These are phyloP conservation scores for Atethmia centrago DNA, from an alignment of 2,888 invertebrate genomes.

Conservation along the genomic window DNA sequence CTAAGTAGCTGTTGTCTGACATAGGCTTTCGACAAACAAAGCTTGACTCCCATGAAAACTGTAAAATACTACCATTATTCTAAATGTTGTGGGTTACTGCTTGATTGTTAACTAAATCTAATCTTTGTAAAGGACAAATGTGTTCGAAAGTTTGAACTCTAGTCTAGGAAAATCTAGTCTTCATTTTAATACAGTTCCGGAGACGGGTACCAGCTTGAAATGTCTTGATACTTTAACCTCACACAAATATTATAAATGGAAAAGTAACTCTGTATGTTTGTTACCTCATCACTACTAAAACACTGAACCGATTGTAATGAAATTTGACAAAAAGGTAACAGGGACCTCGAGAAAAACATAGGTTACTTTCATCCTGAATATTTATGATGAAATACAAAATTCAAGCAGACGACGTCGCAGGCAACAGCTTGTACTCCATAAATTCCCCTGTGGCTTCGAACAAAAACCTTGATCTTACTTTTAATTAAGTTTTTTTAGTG, in stretches of 20 bases:
- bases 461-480: slow-evolving; percentile 51
- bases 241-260: background rate
- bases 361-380: background rate
- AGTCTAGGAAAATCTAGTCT: slow-evolving; percentile 63
- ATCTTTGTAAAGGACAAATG: slow-evolving; percentile 23
- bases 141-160: slow-evolving; percentile 52
- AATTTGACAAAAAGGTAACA: background rate
- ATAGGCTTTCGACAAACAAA: slow-evolving; percentile 2
- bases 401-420: too few species aligned
- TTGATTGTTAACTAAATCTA: slow-evolving; percentile 34
- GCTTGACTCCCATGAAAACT: slow-evolving; percentile 6
- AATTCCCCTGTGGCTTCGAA: slow-evolving; percentile 43
- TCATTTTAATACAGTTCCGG: slow-evolving; percentile 61
- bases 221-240: slow-evolving; percentile 40
- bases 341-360: background rate
- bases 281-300: background rate
- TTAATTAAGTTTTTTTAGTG: slow-evolving; percentile 65
- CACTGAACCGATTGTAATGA: background rate
- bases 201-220: slow-evolving; percentile 29
- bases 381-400: background rate
- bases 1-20: slow-evolving; percentile 22
- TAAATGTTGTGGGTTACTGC: slow-evolving; percentile 34
- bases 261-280: background rate
- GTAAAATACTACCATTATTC: slow-evolving; percentile 30
- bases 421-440: slow-evolving; percentile 19